A percentile compares a stretch with the other conserved stretches of the same genome.
These are phyloP conservation scores for Ormyrus rosae DNA, from an alignment of 2,888 invertebrate genomes.

Conservation along the genomic window DNA sequence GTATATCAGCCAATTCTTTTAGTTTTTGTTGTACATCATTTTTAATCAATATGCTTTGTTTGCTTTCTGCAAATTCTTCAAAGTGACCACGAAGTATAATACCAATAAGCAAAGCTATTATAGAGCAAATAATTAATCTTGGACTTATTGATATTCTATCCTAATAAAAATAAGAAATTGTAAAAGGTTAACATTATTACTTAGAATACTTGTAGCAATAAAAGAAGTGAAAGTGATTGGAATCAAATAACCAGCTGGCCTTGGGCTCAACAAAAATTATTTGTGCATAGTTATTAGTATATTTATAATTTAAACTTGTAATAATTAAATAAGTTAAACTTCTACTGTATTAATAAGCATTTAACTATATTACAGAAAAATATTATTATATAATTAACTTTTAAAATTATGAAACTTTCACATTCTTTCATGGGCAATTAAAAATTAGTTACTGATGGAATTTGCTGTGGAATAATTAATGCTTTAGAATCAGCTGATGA, in stretches of 20 bases:
- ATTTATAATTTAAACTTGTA: too few species aligned
- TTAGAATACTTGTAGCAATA: neutral
- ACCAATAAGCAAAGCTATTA: slow-evolving; percentile 37
- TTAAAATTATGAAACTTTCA: neutral
- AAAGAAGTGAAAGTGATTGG: neutral
- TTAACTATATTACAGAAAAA: too few species aligned
- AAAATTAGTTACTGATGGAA: slow-evolving; percentile 40
- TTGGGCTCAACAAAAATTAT: too few species aligned
- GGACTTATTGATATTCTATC: slow-evolving; percentile 30
- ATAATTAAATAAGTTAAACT: too few species aligned
- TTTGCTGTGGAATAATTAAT: neutral
- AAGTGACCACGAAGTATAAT: slow-evolving; percentile 41
- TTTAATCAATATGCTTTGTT: slow-evolving; percentile 12
- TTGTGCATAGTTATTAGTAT: too few species aligned
- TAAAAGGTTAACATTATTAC: neutral
- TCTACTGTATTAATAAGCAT: too few species aligned
- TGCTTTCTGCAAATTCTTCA: slow-evolving; percentile 15
- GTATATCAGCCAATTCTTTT: slow-evolving; percentile 36
- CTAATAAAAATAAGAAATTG: slow-evolving; percentile 24
- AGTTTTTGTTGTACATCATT: slow-evolving; percentile 36
- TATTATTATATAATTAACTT: neutral
- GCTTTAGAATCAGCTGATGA: slow-evolving; percentile 5
- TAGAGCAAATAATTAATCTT: slow-evolving; percentile 40
- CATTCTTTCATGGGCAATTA: neutral
- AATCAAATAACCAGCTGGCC: neutral